Evolutionary conservation across 2,113 vertebrate species (phyloP).

Genomic region (Gobiocypris rarus): DNA sequence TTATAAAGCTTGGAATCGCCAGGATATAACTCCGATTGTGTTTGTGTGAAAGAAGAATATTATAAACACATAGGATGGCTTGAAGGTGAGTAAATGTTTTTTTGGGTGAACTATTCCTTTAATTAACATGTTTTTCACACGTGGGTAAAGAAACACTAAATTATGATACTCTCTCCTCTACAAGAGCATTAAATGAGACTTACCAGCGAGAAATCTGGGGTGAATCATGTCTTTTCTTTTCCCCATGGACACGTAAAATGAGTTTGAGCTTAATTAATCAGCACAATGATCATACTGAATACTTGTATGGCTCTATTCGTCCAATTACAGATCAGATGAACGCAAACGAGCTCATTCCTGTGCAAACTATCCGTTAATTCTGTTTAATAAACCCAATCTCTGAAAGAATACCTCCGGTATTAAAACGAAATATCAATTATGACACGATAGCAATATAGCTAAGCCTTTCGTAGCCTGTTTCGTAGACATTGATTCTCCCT

Average conservation of each 20-base stretch:
- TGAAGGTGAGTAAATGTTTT: too few relatives aligned
- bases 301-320: neutral
- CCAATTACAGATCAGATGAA: too few relatives aligned
- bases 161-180: too few relatives aligned
- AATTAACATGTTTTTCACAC: neutral
- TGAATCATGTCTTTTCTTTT: constrained; percentile 82
- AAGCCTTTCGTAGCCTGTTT: too few relatives aligned
- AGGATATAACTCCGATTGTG: too few relatives aligned
- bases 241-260: constrained; percentile 69
- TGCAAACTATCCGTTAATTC: neutral
- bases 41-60: too few relatives aligned
- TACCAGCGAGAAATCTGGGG: constrained; percentile 73
- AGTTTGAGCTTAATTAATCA: neutral
- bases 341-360: neutral
- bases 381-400: neutral
- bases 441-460: too few relatives aligned
- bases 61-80: too few relatives aligned
- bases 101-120: too few relatives aligned
- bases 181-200: constrained; percentile 48
- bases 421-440: neutral
- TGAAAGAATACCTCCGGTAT: too few relatives aligned
- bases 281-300: neutral
- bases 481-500: too few relatives aligned
- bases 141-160: neutral
- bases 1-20: too few relatives aligned